Base-by-base conservation (phyloP, 2,888 invertebrate genomes). In the Conops quadrifasciatus region DNA sequence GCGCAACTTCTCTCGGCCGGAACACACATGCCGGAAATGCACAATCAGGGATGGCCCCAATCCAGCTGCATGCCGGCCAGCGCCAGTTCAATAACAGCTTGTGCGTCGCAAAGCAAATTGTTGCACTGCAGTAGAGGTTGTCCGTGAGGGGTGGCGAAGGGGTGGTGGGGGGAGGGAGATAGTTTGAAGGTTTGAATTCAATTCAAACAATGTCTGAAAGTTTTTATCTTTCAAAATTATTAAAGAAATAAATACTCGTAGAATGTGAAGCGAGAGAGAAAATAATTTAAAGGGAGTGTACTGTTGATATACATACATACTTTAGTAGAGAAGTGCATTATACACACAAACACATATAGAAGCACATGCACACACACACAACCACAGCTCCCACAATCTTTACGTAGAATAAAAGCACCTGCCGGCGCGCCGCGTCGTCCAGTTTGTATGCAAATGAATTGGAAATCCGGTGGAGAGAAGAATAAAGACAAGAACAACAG, bases 21-120 rank as follows among this genome's bases (percentile, higher is more conserved):
- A 92, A 16, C 91, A 16, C 91, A 93, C 62, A 93, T 82, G 2
- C 93, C 1, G 93, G 93, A 86, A 90, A 93, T 7, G 93, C 91
- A 4, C 93, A 93, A 80, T 94, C 93, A 53, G 16, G 21, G 21
- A 53, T 53, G 53, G n/a, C 53, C n/a, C n/a, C n/a, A n/a, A n/a
- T n/a, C n/a, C n/a, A n/a, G n/a, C n/a, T n/a, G n/a, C n/a, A n/a
- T n/a, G n/a, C n/a, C 56, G 71, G 93, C 83, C 72, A 93, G 88
- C 71, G 90, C 86, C 74, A 92, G 87, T 9, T 36, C 9, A 9
- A 36, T 36, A 36, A 36, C 36, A 36, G 4, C 9, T 9, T 36
- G 91, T 70, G 87, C 86, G 82, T 91, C 90, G 30, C 88, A 88
- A 51, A 91, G 87, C 79, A 92, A 88, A 49, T 89, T 89, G 74